phyloP scores from a whole-genome alignment of 2,888 invertebrate species.

The Hirtodrosophila trivittata region DNA sequence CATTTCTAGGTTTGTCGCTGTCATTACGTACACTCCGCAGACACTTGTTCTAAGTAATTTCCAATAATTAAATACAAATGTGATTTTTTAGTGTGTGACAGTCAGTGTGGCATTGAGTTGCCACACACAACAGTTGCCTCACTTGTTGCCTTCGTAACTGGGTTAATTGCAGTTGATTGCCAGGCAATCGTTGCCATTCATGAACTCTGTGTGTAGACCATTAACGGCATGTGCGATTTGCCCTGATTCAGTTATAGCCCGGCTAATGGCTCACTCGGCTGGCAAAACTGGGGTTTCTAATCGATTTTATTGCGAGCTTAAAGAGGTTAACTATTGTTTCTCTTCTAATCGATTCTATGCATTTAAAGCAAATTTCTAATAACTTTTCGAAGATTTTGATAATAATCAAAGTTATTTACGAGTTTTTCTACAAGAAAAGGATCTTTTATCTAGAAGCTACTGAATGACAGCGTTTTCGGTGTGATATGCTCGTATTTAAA shows the following conservation, averaged over 20 bases:
- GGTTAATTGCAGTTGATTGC: constrained; percentile 67
- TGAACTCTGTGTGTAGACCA: constrained; percentile 32
- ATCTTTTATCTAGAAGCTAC: too few species aligned
- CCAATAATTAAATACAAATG: constrained; percentile 66
- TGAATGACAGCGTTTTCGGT: too few species aligned
- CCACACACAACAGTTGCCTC: constrained; percentile 15
- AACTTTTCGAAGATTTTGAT: too few species aligned
- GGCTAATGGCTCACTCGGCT: constrained; percentile 42
- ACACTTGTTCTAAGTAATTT: constrained; percentile 51
- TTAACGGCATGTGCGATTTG: constrained; percentile 30
- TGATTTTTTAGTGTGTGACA: constrained; percentile 53
- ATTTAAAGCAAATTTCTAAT: too few species aligned
- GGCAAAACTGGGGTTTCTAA: constrained; percentile 17
- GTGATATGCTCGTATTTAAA: constrained; percentile 56
- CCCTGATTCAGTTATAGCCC: constrained; percentile 35
- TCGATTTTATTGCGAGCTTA: constrained; percentile 20
- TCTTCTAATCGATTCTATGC: too few species aligned
- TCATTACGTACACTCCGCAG: constrained; percentile 33
- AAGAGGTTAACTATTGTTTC: too few species aligned
- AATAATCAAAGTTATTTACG: too few species aligned
- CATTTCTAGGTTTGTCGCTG: constrained; percentile 19
- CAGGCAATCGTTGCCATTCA: constrained; percentile 49
- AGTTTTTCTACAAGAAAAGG: too few species aligned
- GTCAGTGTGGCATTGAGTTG: constrained; percentile 17
- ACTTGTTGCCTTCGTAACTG: constrained; percentile 58